phyloP scores from a whole-genome alignment of 2,113 vertebrate species.

The Laterallus jamaicensis region DNA sequence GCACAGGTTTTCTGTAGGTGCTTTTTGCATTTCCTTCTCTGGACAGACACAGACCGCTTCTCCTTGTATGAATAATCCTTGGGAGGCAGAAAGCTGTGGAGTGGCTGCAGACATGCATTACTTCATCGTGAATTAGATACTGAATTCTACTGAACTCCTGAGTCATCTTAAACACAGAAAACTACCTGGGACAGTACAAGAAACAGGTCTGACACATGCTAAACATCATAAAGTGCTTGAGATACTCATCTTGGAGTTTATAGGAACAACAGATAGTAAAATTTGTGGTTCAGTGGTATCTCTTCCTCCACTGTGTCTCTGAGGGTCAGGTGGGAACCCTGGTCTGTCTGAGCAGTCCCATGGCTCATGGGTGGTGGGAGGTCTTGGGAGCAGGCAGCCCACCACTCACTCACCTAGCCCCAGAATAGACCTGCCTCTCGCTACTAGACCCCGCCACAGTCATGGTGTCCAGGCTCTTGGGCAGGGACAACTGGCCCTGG shows the following conservation, averaged over 20 bases:
- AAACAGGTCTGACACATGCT: neutral
- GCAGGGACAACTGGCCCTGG: too few species aligned
- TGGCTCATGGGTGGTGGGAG: accelerated
- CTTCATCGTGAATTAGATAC: neutral
- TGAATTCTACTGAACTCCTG: neutral
- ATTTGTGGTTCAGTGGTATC: neutral
- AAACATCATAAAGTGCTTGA: neutral
- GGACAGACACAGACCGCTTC: neutral
- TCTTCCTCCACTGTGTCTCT: accelerated
- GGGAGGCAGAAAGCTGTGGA: neutral
- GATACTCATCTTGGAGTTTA: neutral
- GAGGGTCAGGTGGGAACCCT: accelerated
- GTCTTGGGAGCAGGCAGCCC: neutral
- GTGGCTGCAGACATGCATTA: neutral
- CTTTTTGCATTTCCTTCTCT: neutral
- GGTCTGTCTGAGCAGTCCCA: accelerated
- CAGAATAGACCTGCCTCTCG: too few species aligned
- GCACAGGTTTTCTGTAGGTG: neutral
- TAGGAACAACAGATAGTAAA: neutral
- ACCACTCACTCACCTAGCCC: too few species aligned
- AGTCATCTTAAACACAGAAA: neutral
- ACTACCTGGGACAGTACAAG: accelerated
- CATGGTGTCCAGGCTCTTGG: too few species aligned
- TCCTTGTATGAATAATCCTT: neutral
- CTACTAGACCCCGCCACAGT: too few species aligned